Conservation (phyloP, 1,140 invertebrate genomes). For the Plodia interpunctella region DNA sequence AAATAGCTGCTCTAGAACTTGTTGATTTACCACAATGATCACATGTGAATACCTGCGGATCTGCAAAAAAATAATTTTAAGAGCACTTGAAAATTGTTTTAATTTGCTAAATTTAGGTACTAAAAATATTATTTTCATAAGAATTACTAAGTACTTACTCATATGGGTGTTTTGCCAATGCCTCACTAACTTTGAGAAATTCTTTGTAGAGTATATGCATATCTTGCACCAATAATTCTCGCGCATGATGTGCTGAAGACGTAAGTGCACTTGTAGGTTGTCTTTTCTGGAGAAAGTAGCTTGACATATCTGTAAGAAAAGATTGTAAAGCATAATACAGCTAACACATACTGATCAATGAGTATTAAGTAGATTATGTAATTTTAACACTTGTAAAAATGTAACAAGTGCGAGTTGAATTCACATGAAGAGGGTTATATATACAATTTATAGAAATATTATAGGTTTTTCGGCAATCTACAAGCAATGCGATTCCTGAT, state of each 20-base stretch:
- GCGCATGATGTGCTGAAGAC: slow-evolving; percentile 45
- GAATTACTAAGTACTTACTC: slow-evolving; percentile 29
- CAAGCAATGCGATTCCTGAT: too few relatives aligned
- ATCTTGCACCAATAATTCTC: slow-evolving; percentile 47
- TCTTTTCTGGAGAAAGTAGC: slow-evolving; percentile 56
- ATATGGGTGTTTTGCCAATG: slow-evolving; percentile 44
- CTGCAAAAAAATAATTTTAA: slow-evolving; percentile 24
- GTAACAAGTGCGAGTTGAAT: too few relatives aligned
- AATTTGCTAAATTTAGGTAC: background rate
- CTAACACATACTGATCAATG: too few relatives aligned
- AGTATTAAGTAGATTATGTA: too few relatives aligned
- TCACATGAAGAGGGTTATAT: too few relatives aligned
- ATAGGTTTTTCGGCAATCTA: too few relatives aligned
- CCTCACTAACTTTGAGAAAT: slow-evolving; percentile 47
- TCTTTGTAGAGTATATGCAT: slow-evolving; percentile 43
- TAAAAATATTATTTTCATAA: background rate
- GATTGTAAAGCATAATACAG: too few relatives aligned
- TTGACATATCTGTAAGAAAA: slow-evolving; percentile 46
- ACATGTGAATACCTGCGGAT: slow-evolving; percentile 45
- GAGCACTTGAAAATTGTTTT: slow-evolving; percentile 8
- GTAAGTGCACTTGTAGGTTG: slow-evolving; percentile 60
- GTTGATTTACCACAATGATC: slow-evolving; percentile 58
- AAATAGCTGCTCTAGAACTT: slow-evolving; percentile 52
- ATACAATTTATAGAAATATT: too few relatives aligned
- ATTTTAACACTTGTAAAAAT: too few relatives aligned